Conservation (phyloP, 2,797 vertebrate genomes). For the Hippopotamyrus pictus region DNA sequence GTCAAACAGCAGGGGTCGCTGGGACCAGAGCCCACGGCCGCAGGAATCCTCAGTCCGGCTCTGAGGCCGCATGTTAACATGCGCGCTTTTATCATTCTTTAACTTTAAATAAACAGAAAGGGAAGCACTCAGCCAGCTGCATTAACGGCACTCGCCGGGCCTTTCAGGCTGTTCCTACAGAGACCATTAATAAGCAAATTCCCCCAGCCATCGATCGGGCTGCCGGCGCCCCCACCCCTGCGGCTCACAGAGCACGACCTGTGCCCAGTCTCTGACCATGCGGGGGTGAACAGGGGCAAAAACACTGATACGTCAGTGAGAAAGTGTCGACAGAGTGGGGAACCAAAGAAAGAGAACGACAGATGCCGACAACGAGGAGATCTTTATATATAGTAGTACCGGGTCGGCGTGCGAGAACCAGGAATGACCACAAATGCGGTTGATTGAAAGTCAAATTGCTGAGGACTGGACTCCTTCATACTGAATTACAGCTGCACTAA, state of each 20-base stretch:
- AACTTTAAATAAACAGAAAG: neutral
- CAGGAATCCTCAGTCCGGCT: neutral
- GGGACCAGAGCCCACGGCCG: neutral
- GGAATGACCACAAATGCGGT: neutral
- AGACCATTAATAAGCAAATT: slow-evolving; percentile 67
- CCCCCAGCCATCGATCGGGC: slow-evolving; percentile 54
- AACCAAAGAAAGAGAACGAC: neutral
- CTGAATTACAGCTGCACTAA: neutral
- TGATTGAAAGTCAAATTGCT: neutral
- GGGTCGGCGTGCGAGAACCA: neutral
- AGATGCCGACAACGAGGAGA: neutral
- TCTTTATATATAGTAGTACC: neutral
- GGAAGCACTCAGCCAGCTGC: slow-evolving; percentile 37
- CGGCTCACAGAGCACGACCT: slow-evolving; percentile 51
- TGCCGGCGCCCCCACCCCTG: slow-evolving; percentile 52
- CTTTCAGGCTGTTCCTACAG: slow-evolving; percentile 58
- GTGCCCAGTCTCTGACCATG: neutral
- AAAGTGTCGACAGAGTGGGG: neutral
- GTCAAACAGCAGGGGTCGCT: neutral
- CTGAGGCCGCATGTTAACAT: neutral
- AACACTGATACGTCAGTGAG: neutral
- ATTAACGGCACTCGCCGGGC: slow-evolving; percentile 51
- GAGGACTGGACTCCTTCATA: neutral
- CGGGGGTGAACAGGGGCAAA: neutral
- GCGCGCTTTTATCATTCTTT: neutral